Evolutionary conservation across 2,888 invertebrate species (phyloP).

Genomic region (Ditula angustiorana): DNA sequence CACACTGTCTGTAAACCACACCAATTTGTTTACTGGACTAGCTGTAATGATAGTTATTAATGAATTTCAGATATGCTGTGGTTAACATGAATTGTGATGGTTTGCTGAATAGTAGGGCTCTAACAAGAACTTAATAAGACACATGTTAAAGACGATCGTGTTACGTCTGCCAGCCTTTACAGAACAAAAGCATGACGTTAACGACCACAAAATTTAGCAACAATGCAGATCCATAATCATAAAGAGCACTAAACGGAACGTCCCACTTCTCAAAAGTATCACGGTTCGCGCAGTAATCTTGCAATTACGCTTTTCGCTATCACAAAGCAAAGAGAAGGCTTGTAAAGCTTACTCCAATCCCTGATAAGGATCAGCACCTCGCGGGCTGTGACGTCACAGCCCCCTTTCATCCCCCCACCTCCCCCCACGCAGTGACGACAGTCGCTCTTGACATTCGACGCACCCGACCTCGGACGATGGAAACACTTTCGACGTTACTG

Average conservation of each 20-base stretch:
- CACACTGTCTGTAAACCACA: background rate
- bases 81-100: background rate
- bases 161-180: no score
- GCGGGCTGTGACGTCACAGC: constrained; percentile 18
- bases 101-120: background rate
- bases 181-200: background rate
- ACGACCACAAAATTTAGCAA: background rate
- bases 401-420: background rate
- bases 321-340: constrained; percentile 6
- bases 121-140: background rate
- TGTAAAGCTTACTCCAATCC: constrained; percentile 10
- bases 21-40: background rate
- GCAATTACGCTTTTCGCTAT: constrained; percentile 13
- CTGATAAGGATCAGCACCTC: constrained; percentile 15
- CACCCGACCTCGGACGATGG: constrained; percentile 9
- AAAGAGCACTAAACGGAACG: background rate
- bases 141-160: background rate
- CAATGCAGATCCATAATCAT: background rate
- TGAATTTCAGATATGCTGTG: background rate
- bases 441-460: constrained; percentile 30
- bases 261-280: background rate
- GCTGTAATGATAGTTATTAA: background rate
- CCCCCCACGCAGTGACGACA: constrained; percentile 7
- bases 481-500: constrained; percentile 23
- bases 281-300: constrained; percentile 1